Evolutionary conservation across 1,140 invertebrate species (phyloP), one percentile per base, ranked within the genome.

Genomic region (Diachasma alloeum): DNA sequence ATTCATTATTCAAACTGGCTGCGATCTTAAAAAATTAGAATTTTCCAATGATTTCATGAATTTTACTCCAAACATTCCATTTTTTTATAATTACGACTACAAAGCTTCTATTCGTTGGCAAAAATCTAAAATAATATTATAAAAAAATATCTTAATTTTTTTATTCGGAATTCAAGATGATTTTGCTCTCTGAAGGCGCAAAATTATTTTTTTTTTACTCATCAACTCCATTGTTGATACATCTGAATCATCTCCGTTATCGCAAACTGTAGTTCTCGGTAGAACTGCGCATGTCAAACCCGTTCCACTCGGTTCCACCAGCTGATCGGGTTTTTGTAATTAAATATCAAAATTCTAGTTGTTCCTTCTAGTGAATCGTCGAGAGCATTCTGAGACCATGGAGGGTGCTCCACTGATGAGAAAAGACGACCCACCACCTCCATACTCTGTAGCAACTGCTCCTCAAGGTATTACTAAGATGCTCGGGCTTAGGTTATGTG

Each of bases 381-480:
- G 10, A 26, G 22, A 5, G 17, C 9, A 53, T 53, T 53, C 0
- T 17, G 4, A 8, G 2, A 77, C 31, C 37, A 84, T 83, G 80
- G 85, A 85, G 73, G 77, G 76, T 11, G 81, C 83, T 70, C 81
- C 83, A 4, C 70, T 85, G 24, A 82, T 81, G 71, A 17, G 80
- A 3, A 76, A 70, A 36, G 48, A 44, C 36, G 83, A 84, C 26
- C 82, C 80, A 67, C 82, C 85, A 48, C 82, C 84, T 42, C 72
- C 82, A 67, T 83, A 82, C 67, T 78, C 83, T 24, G 70, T 72
- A 24, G 76, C 78, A 11, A 81, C 74, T 15, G 79, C 77, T 17
- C 56, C 87, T 3, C 24, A 69, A 81, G 69, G 83, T 83, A 72
- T 56, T 63, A 37, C n/a, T 6, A 75, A 13, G n/a, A 36, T 59